Conservation (phyloP, 1,140 invertebrate species). For the Drosophila carrolli region DNA sequence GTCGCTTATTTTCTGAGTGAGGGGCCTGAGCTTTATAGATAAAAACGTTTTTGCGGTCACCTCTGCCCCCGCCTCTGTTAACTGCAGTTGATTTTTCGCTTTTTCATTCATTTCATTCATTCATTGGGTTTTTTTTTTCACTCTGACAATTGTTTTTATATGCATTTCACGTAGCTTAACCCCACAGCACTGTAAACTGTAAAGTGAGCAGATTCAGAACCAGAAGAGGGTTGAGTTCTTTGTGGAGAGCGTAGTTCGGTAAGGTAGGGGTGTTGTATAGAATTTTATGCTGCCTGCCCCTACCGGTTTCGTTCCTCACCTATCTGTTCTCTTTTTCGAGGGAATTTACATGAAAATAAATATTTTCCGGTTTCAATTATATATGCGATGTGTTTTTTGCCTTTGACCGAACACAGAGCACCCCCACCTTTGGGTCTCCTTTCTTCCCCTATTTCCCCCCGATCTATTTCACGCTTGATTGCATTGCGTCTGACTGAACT, state of each 20-base stretch:
- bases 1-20: conserved; percentile 31
- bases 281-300: conserved; percentile 57
- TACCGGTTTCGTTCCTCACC: conserved; percentile 39
- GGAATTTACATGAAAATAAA: conserved; percentile 84
- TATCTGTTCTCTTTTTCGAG: conserved; percentile 43
- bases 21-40: conserved; percentile 61
- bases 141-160: conserved; percentile 71
- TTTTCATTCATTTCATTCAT: conserved; percentile 52
- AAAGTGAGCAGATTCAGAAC: conserved; percentile 40
- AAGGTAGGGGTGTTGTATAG: conserved; percentile 25
- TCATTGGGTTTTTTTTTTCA: conserved; percentile 47
- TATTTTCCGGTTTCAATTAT: conserved; percentile 84
- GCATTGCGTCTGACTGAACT: conserved; percentile 62
- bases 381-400: conserved; percentile 53
- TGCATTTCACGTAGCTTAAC: conserved; percentile 79
- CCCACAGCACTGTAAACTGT: conserved; percentile 53
- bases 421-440: conserved; percentile 30
- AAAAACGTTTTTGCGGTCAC: conserved; percentile 70
- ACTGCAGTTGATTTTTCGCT: conserved; percentile 53
- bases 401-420: conserved; percentile 14
- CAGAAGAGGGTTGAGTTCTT: conserved; percentile 39
- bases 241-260: background rate
- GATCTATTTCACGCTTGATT: conserved; percentile 81
- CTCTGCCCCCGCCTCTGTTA: conserved; percentile 20
- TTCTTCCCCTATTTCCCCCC: conserved; percentile 33